A percentile compares a stretch with the other conserved stretches of the same genome.
phyloP scores from a whole-genome alignment of 2,888 invertebrate genomes.

The Rhogogaster chlorosoma region DNA sequence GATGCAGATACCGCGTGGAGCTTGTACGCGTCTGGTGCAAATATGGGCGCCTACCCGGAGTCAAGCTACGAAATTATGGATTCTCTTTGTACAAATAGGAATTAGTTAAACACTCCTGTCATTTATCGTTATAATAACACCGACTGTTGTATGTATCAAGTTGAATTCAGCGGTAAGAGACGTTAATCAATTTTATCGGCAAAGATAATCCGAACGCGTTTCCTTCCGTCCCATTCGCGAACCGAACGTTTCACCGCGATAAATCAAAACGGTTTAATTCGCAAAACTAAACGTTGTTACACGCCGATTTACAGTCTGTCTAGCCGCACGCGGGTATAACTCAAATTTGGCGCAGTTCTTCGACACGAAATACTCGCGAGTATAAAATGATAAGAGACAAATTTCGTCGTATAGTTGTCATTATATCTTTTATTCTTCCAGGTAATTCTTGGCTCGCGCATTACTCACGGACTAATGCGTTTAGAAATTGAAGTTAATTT shows the following conservation, averaged over 20 bases:
- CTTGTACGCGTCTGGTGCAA: background rate
- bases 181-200: constrained; percentile 74
- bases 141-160: constrained; percentile 59
- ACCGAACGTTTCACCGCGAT: constrained; percentile 60
- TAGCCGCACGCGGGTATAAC: background rate
- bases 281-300: background rate
- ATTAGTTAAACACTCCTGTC: background rate
- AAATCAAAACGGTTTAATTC: constrained; percentile 60
- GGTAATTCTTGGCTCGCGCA: background rate
- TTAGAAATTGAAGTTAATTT: constrained; percentile 6
- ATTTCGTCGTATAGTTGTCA: background rate
- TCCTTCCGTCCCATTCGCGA: constrained; percentile 64
- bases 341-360: background rate
- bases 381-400: background rate
- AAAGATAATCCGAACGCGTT: constrained; percentile 68
- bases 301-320: background rate
- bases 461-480: background rate
- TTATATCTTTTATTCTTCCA: background rate
- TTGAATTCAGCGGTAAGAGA: constrained; percentile 66
- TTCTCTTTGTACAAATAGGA: background rate
- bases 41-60: background rate
- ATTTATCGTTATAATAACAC: constrained; percentile 17
- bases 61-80: background rate
- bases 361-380: background rate
- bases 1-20: background rate